Conservation (phyloP, 2,888 invertebrate genomes). For the Meghimatium bilineatum region DNA sequence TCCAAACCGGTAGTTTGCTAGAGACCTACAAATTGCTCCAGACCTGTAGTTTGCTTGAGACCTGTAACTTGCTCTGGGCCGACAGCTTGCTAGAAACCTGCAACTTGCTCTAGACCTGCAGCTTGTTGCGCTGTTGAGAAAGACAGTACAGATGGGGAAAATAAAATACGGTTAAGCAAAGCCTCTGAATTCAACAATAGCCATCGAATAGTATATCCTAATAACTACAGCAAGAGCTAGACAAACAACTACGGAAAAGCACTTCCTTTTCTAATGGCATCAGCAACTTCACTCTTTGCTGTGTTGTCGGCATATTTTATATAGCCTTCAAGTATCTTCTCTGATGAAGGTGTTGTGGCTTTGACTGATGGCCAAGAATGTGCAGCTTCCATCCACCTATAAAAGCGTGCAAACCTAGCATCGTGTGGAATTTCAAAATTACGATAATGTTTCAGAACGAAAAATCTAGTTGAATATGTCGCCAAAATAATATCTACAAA, state of each 20-base stretch:
- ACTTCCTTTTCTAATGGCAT: conserved; percentile 54
- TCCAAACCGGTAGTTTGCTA: too few species aligned
- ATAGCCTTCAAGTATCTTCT: conserved; percentile 48
- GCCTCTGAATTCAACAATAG: too few species aligned
- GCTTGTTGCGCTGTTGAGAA: too few species aligned
- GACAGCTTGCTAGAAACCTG: too few species aligned
- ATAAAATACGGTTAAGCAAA: too few species aligned
- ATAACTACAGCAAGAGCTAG: not conserved
- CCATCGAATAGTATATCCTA: too few species aligned
- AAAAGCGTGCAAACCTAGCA: conserved; percentile 49
- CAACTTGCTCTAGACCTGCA: too few species aligned
- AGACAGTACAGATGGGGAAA: too few species aligned
- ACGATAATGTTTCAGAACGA: conserved; percentile 56
- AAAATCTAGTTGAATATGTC: conserved; percentile 57
- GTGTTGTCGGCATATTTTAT: conserved; percentile 53
- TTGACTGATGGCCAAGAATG: conserved; percentile 42
- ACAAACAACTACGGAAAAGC: conserved; percentile 47
- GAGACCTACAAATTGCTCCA: too few species aligned
- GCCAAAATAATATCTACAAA: conserved; percentile 64
- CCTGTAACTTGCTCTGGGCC: too few species aligned
- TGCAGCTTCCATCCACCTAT: conserved; percentile 55
- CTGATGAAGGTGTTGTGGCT: conserved; percentile 41
- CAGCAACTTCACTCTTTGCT: conserved; percentile 54
- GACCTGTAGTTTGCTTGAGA: too few species aligned
- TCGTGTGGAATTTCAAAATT: conserved; percentile 57